Evolutionary conservation across 2,888 invertebrate species (phyloP).

Genomic region (Mongoloraphidia duomilia): DNA sequence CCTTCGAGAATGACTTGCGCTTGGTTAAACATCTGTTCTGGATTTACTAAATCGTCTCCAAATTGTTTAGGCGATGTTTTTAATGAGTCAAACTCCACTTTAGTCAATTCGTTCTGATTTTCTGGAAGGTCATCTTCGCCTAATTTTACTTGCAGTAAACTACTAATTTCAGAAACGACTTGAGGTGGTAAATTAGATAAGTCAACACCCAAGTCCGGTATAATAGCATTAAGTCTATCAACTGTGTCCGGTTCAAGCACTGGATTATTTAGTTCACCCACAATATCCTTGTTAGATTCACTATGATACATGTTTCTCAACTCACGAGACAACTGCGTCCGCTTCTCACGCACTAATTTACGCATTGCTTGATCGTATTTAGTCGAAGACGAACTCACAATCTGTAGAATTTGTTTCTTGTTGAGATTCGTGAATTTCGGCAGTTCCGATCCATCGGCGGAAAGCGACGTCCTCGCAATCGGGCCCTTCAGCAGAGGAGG

Average conservation of each 20-base stretch:
- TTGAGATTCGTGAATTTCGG: neutral
- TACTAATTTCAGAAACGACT: neutral
- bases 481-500: no score
- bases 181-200: neutral
- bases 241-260: neutral
- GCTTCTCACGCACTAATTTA: conserved; percentile 25
- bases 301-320: conserved; percentile 23
- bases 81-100: no score
- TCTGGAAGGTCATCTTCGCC: no score
- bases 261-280: no score
- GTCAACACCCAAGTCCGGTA: neutral
- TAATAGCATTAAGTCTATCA: neutral
- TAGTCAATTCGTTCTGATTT: no score
- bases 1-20: no score
- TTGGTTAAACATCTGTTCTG: no score
- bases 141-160: neutral
- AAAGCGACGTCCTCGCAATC: no score
- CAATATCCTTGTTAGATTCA: conserved; percentile 13
- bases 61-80: no score
- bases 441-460: no score
- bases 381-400: conserved; percentile 10
- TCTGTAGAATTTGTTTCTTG: conserved; percentile 1
- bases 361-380: conserved; percentile 25
- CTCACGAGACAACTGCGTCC: conserved; percentile 25
- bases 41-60: no score